Evolutionary conservation across 2,888 invertebrate genomes (phyloP), one percentile per base, ranked within the genome.

Genomic region (Netelia fuscicornis): DNA sequence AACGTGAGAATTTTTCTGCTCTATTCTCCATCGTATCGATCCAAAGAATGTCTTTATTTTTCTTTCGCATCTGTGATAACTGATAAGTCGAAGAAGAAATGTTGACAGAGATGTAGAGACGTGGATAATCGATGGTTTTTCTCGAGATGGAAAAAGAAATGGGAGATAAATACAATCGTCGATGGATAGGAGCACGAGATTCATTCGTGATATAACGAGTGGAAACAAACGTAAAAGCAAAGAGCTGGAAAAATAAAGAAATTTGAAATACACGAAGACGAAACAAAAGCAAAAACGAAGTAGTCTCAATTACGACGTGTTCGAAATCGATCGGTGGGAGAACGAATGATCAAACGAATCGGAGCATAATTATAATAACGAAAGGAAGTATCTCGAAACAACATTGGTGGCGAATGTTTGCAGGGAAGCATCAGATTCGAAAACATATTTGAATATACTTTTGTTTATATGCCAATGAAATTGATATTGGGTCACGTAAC

Each of bases 51-150:
- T 48, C 48, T 48, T 48, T 48, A 17, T 48, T 48, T 48, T 48
- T 48, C 48, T 48, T 48, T 48, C 11, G 30, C 30, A 2, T 48
- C 48, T 48, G 48, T 48, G 2, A 11, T 23, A 2, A 20, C 60
- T 62, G 62, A 13, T 52, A 48, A 75, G 65, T 64, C 25, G 52
- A 30, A 64, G 9, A 48, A 30, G 17, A 30, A n/a, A 56, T 56
- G 23, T 25, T 23, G n/a, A 56, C 17, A 17, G 54, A 37, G 56
- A 71, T 44, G 56, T 30, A 42, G 37, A 23, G 20, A 10, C 13
- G 48, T 48, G 13, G 13, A 48, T 48, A 11, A 48, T 48, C 48
- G 13, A 48, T 48, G 48, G 48, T 13, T 13, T 48, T 13, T 48
- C 48, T 48, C 48, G 48, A 48, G 48, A 48, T 48, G 13, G 1